A percentile compares a stretch with the other conserved stretches of the same genome.
Evolutionary conservation across 2,888 invertebrate genomes (phyloP).

Genomic region (Caenorhabditis afra): DNA sequence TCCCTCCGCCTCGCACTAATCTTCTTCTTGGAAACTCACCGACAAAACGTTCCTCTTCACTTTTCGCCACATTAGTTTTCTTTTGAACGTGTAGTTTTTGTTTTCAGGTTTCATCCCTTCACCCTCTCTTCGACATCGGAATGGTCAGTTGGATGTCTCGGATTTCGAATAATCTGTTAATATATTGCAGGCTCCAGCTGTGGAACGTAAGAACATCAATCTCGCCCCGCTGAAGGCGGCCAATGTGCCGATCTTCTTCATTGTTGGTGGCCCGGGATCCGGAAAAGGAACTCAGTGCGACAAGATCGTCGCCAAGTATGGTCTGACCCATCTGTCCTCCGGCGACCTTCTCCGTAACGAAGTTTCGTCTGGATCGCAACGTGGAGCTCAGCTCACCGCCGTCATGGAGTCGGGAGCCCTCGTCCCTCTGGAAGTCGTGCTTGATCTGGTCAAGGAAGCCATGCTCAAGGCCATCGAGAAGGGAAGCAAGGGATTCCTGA

Average conservation of each 20-base stretch:
- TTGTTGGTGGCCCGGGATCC: constrained; percentile 88
- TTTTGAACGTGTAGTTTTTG: neutral
- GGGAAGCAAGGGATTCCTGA: constrained; percentile 88
- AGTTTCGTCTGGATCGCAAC: constrained; percentile 84
- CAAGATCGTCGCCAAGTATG: constrained; percentile 84
- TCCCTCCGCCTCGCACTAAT: constrained; percentile 31
- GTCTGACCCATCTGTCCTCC: constrained; percentile 88
- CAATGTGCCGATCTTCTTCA: constrained; percentile 80
- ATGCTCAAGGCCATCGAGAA: constrained; percentile 84
- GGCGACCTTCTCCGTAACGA: constrained; percentile 88
- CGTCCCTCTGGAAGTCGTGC: constrained; percentile 87
- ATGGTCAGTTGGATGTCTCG: constrained; percentile 9
- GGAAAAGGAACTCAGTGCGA: constrained; percentile 91
- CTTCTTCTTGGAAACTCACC: constrained; percentile 41
- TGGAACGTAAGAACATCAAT: constrained; percentile 76
- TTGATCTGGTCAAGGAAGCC: constrained; percentile 88
- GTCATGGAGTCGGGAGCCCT: constrained; percentile 89
- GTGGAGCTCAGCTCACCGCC: constrained; percentile 81
- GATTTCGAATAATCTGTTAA: neutral
- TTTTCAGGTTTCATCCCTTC: neutral
- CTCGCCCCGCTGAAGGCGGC: constrained; percentile 76
- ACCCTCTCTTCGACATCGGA: neutral
- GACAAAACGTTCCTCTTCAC: constrained; percentile 37
- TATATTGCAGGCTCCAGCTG: constrained; percentile 52
- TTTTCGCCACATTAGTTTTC: neutral